phyloP scores from a whole-genome alignment of 1,140 invertebrate genomes.

The Lepidurus couesii region DNA sequence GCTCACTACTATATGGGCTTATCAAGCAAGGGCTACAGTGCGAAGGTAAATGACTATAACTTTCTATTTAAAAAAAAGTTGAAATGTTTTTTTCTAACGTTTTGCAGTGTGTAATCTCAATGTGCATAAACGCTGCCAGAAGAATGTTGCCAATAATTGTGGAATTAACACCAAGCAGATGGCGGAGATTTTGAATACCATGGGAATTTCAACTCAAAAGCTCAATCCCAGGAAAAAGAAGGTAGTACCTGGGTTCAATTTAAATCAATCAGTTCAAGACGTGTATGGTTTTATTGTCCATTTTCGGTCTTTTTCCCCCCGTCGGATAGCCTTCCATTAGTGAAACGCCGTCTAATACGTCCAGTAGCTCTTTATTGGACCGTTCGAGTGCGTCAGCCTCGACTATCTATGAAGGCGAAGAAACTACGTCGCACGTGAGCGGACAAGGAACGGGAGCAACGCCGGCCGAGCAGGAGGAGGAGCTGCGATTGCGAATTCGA shows the following conservation, averaged over 20 bases:
- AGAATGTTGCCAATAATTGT: conserved; percentile 99
- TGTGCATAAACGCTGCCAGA: conserved; percentile 97
- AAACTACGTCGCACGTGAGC: background rate
- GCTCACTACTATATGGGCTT: conserved; percentile 90
- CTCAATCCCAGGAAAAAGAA: conserved; percentile 63
- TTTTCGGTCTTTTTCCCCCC: background rate
- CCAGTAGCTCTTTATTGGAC: background rate
- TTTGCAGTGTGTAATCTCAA: conserved; percentile 85
- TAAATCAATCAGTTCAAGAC: background rate
- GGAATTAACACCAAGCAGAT: conserved; percentile 96
- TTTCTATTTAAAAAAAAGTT: background rate
- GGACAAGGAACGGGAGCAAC: conserved; percentile 25
- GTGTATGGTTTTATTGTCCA: background rate
- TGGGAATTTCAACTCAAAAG: conserved; percentile 90
- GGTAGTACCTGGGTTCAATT: conserved; percentile 41
- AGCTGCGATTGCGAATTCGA: conserved; percentile 41
- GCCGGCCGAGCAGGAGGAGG: conserved; percentile 39
- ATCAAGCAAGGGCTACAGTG: conserved; percentile 96
- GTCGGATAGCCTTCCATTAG: conserved; percentile 33
- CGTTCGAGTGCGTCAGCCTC: conserved; percentile 21
- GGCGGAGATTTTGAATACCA: conserved; percentile 81
- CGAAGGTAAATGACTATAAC: conserved; percentile 60
- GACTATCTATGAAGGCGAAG: conserved; percentile 27
- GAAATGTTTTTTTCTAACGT: conserved; percentile 24
- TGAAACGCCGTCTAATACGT: background rate